Base-by-base conservation (phyloP, 2,888 invertebrate species). In the Torymus auratus region DNA sequence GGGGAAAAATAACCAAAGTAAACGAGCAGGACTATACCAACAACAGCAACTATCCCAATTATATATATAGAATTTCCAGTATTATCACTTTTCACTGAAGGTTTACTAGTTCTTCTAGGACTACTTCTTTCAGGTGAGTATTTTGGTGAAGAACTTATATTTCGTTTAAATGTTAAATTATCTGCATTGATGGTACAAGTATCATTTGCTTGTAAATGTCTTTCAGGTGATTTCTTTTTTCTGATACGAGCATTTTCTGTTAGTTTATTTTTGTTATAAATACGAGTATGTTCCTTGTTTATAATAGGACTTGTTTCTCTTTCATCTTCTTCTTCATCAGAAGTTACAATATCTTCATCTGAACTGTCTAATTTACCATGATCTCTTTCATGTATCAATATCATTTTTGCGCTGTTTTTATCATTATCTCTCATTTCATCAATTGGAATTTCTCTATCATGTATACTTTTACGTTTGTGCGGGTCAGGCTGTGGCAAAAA, bases 381-480 rank as follows among this genome's bases (percentile, higher is more conserved):
- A 12, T 14, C 10, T n/a, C 12, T 75, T 73, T 62, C 61, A 10
- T 67, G 55, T 23, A 13, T 61, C 20, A 13, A 3, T 53, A 17
- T 58, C 70, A 23, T 50, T 23, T 50, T 28, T 28, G 72, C 74
- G 56, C 20, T 12, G 23, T 79, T 79, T 79, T 69, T 73, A 17
- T 65, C 55, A 15, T 80, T 70, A 17, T 80, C 75, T 12, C 7
- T 41, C 7, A 80, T 75, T 75, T 75, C 75, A 20, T 80, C 55
- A 12, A 53, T 28, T 2, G 14, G 17, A 41, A 41, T 41, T 41
- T 41, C 41, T 41, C 41, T 41, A 0, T 62, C 74, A 28, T 17
- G 74, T 53, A 80, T 60, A 55, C 75, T 20, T 50, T 60, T 75
- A 10, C 80, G 69, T 70, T 61, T 80, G 60, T 41, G 14, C 52